Evolutionary conservation across 2,797 vertebrate genomes (phyloP).

Genomic region (Rhadinocentrus ornatus): DNA sequence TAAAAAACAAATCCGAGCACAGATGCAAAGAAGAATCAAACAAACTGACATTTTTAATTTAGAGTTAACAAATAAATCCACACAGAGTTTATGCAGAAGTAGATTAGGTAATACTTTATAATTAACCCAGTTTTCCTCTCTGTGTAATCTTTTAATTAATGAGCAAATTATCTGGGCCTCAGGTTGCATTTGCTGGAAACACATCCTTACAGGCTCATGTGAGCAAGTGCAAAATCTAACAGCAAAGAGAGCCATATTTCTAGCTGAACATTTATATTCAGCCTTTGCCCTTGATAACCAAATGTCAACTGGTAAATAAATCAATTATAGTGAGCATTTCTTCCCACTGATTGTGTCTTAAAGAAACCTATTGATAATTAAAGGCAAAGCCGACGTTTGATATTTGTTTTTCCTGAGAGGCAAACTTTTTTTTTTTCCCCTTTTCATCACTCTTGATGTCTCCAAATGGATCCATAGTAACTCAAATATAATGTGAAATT

Average conservation of each 20-base stretch:
- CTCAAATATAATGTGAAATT: slow-evolving; percentile 59
- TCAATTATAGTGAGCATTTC: slow-evolving; percentile 54
- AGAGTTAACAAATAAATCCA: slow-evolving; percentile 32
- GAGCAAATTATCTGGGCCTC: slow-evolving; percentile 57
- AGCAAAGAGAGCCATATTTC: slow-evolving; percentile 37
- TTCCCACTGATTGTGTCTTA: slow-evolving; percentile 44
- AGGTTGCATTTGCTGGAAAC: slow-evolving; percentile 60
- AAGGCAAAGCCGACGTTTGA: slow-evolving; percentile 39
- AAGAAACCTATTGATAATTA: slow-evolving; percentile 46
- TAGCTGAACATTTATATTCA: slow-evolving; percentile 45
- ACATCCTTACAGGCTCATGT: slow-evolving; percentile 42
- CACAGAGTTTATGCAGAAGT: slow-evolving; percentile 39
- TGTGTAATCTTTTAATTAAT: slow-evolving; percentile 72
- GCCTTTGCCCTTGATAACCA: slow-evolving; percentile 41
- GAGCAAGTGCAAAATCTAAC: slow-evolving; percentile 35
- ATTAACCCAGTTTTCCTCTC: slow-evolving; percentile 59
- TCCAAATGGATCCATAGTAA: slow-evolving; percentile 57
- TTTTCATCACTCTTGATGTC: slow-evolving; percentile 32
- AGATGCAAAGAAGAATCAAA: slow-evolving; percentile 9
- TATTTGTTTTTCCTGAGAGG: slow-evolving; percentile 28
- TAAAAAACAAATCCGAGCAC: neutral
- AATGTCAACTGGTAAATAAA: slow-evolving; percentile 56
- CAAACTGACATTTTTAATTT: slow-evolving; percentile 17
- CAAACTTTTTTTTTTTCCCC: slow-evolving; percentile 3
- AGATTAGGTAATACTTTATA: slow-evolving; percentile 60